These are phyloP conservation scores for Cuculus canorus DNA, from an alignment of 2,797 vertebrate genomes.

Conservation along the genomic window DNA sequence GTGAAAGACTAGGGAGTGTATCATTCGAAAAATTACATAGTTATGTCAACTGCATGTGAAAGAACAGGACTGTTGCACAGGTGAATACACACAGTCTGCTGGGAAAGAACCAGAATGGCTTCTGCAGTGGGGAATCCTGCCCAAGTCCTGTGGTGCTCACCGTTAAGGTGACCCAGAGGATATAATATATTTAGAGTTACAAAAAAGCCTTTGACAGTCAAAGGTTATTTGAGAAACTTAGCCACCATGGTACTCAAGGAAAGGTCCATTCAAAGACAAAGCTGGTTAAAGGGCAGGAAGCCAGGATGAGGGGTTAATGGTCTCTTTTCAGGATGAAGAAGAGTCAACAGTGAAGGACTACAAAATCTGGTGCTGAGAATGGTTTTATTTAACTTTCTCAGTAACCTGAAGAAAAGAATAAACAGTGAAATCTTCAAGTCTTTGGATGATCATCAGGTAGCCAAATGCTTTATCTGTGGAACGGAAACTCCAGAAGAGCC, in stretches of 20 bases:
- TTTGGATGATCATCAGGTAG: neutral
- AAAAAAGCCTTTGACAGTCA: neutral
- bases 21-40: neutral
- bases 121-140: neutral
- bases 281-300: neutral
- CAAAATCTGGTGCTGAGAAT: neutral
- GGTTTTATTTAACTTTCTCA: neutral
- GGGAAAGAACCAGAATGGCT: neutral
- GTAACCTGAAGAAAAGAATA: neutral
- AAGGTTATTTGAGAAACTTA: neutral
- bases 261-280: neutral
- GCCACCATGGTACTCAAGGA: neutral
- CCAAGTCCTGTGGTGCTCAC: neutral
- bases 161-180: neutral
- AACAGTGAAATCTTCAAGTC: neutral
- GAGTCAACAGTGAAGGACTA: neutral
- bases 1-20: neutral
- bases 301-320: neutral
- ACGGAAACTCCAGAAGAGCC: neutral
- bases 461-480: neutral
- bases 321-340: neutral
- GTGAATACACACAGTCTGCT: neutral
- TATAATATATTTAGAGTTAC: neutral
- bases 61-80: neutral
- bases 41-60: neutral